Evolutionary conservation across 2,888 invertebrate genomes (phyloP).

Genomic region (Cenopis cana): DNA sequence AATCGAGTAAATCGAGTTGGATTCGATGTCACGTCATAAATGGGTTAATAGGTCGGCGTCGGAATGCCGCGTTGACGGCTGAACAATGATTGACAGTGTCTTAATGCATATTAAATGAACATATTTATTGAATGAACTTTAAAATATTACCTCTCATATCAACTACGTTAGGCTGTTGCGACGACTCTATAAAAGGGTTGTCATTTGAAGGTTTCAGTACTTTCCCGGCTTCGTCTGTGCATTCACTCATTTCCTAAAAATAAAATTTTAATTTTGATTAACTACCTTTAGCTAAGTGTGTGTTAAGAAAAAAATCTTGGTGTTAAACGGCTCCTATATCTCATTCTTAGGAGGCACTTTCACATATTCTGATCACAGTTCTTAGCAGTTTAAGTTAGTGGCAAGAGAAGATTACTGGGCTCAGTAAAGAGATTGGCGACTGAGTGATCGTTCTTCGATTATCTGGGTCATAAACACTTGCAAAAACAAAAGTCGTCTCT

Average conservation of each 20-base stretch:
- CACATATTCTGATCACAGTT: too few species aligned
- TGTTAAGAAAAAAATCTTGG: too few species aligned
- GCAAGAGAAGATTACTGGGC: too few species aligned
- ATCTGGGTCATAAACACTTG: too few species aligned
- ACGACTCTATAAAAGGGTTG: constrained; percentile 96
- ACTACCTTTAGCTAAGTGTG: too few species aligned
- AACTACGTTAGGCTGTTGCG: constrained; percentile 94
- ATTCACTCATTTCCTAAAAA: constrained; percentile 91
- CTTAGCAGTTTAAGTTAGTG: too few species aligned
- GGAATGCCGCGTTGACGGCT: constrained; percentile 10
- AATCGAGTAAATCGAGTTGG: not conserved
- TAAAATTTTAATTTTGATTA: not conserved
- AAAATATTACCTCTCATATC: constrained; percentile 94
- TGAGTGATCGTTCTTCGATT: too few species aligned
- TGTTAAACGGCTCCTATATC: too few species aligned
- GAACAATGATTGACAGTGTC: constrained; percentile 19
- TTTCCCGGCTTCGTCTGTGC: constrained; percentile 92
- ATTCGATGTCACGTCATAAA: not conserved
- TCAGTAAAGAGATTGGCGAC: too few species aligned
- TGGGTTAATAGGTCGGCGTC: constrained; percentile 22
- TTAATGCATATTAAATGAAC: too few species aligned
- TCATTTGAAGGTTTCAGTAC: constrained; percentile 90
- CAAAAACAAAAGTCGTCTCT: too few species aligned
- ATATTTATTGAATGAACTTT: constrained; percentile 4
- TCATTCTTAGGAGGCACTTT: too few species aligned